Percentiles rank a stretch among this genome's conserved stretches.
These are phyloP conservation scores for Umimayanthus kanabou DNA, from an alignment of 92 coral and sea anemone genomes.

Conservation along the genomic window DNA sequence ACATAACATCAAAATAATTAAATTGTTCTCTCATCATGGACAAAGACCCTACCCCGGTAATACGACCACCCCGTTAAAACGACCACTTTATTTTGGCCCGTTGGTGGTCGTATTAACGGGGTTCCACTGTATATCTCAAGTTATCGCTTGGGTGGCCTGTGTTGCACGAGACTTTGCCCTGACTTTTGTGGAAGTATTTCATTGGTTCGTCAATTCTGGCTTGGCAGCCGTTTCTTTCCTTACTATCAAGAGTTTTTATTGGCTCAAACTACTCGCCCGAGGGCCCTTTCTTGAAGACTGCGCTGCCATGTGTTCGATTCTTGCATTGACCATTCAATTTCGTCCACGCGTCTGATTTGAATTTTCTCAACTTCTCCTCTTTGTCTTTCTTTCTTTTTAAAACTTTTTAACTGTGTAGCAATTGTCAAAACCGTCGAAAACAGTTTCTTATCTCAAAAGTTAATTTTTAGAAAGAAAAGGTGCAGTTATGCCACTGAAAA, in stretches of 20 bases:
- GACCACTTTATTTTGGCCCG: too few relatives aligned
- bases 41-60: too few relatives aligned
- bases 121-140: too few relatives aligned
- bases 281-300: neutral
- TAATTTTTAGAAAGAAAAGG: neutral
- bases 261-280: conserved; percentile 39
- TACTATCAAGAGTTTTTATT: conserved; percentile 42
- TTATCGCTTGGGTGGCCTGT: too few relatives aligned
- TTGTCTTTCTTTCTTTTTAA: conserved; percentile 26
- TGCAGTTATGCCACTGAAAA: conserved; percentile 14
- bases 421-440: neutral
- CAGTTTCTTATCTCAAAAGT: neutral
- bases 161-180: too few relatives aligned
- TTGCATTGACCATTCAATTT: conserved; percentile 80
- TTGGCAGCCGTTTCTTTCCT: neutral
- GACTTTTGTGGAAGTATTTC: neutral
- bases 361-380: conserved; percentile 44
- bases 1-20: too few relatives aligned
- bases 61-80: too few relatives aligned
- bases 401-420: conserved; percentile 41
- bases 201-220: conserved; percentile 41
- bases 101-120: too few relatives aligned
- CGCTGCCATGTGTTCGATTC: conserved; percentile 72
- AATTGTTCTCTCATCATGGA: too few relatives aligned
- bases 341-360: conserved; percentile 94